Base-by-base conservation (phyloP, 2,113 vertebrate genomes). In the Rhinolophus ferrumequinum region DNA sequence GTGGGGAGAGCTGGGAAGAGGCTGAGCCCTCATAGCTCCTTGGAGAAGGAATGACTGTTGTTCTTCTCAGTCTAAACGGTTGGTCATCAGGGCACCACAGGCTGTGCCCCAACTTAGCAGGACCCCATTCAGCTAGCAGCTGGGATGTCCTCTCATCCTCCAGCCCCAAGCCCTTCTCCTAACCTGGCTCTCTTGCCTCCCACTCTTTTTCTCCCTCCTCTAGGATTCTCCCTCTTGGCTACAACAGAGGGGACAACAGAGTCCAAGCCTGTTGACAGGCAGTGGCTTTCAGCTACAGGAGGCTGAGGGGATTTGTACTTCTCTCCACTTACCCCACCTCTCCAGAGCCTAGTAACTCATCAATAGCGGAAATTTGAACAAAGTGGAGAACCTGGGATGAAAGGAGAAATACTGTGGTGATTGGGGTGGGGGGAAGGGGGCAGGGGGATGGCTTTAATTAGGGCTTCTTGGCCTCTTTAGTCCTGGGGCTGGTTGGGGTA, bases 381-480 rank as follows among this genome's bases (percentile, higher is more conserved):
- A 98, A 98, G 97, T 96, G 96, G 97, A 97, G 95, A 98, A 97
- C 97, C 95, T 90, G 97, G 96, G 98, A 98, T 98, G 94, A 97
- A 98, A 97, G 98, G 93, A 95, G 96, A 75, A 96, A 90, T 30
- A 69, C 95, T 69, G 96, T 1, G 19, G 94, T 96, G 97, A 97
- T 96, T 0, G 1, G 97, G 91, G 97, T 94, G 98, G 97, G 97
- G 97, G 75, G 41, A 75, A 95, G 96, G 97, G 98, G 86, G 97
- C 86, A 83, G 93, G 97, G 97, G 98, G 98, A 98, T 98, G 97
- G 98, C 98, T 98, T 98, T 98, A 98, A 99, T 99, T 98, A 98
- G 98, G 97, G 97, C 96, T 98, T 94, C 98, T 98, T 98, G 97
- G 98, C 98, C 97, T 98, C 98, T 98, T 98, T 98, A 97, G 98